Conservation (phyloP, 2,113 vertebrate genomes). For the Saccopteryx bilineata region DNA sequence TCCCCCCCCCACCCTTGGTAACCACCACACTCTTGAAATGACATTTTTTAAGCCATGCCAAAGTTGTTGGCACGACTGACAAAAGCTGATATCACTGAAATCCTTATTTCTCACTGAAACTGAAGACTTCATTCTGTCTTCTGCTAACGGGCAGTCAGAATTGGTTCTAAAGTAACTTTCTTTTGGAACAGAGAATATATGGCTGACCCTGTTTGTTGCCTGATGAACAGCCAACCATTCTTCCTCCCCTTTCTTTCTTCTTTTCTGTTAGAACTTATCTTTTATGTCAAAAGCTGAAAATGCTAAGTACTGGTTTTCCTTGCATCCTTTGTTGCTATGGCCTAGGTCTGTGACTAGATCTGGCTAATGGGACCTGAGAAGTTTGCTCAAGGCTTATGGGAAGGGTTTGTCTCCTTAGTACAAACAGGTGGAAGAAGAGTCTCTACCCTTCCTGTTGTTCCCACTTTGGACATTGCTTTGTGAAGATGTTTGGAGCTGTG, state of each 20-base stretch:
- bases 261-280: neutral
- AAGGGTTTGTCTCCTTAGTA: constrained; percentile 1
- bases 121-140: neutral
- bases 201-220: neutral
- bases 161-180: neutral
- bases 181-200: neutral
- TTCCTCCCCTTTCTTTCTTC: neutral
- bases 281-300: neutral
- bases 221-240: neutral
- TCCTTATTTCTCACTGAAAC: neutral
- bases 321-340: neutral
- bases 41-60: neutral
- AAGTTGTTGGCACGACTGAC: neutral
- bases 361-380: neutral
- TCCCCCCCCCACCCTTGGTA: too few species aligned
- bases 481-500: neutral
- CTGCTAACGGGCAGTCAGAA: neutral
- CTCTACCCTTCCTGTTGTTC: neutral
- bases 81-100: neutral
- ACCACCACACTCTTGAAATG: too few species aligned
- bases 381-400: neutral
- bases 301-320: neutral
- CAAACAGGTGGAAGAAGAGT: neutral
- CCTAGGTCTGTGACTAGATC: neutral
- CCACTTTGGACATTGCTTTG: neutral